phyloP scores from a whole-genome alignment of 2,113 vertebrate genomes.

The Nothoprocta perdicaria region DNA sequence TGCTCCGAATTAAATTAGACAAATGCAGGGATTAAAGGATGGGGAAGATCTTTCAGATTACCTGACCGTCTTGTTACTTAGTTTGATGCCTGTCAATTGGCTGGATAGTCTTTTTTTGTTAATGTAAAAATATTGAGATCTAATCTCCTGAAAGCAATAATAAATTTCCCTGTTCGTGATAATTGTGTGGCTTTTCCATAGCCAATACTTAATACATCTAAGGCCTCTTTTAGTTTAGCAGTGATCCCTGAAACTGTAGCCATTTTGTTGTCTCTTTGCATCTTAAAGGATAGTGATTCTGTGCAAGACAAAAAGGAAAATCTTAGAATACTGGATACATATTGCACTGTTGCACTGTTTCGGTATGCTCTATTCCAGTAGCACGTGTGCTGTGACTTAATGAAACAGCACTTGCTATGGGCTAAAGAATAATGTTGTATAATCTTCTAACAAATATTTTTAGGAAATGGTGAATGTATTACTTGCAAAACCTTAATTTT shows the following conservation, averaged over 20 bases:
- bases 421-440: not conserved
- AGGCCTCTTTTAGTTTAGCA: not conserved
- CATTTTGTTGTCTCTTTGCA: not conserved
- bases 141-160: not conserved
- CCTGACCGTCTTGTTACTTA: not conserved
- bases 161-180: not conserved
- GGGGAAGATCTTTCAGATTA: not conserved
- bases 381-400: not conserved
- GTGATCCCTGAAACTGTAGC: not conserved
- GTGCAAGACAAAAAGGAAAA: not conserved
- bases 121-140: not conserved
- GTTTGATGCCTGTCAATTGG: not conserved
- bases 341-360: not conserved
- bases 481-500: not conserved
- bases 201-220: too few relatives aligned
- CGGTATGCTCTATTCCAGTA: not conserved
- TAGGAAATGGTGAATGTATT: not conserved
- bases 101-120: not conserved
- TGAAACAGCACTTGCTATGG: not conserved
- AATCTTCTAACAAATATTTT: not conserved
- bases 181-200: not conserved
- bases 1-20: rapidly evolving
- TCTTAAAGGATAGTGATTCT: not conserved
- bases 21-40: rapidly evolving
- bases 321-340: not conserved